These are phyloP conservation scores for Mormyrus lacerda DNA, from an alignment of 2,113 vertebrate species.

Conservation along the genomic window DNA sequence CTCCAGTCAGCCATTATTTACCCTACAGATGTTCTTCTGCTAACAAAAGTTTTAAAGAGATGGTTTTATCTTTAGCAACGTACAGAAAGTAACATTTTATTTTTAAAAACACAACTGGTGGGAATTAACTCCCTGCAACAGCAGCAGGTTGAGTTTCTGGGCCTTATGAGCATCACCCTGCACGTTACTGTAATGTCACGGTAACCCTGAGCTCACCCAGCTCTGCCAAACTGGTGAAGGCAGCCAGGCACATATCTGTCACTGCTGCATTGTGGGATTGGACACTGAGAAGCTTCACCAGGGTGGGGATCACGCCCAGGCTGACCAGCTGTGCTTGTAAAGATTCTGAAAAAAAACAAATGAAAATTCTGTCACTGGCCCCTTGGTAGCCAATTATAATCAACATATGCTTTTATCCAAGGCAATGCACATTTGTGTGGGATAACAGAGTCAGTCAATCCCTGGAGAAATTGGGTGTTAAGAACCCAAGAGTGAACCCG, in stretches of 20 bases:
- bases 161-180: neutral
- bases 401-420: neutral
- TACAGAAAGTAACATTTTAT: neutral
- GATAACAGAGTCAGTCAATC: neutral
- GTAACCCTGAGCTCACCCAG: constrained; percentile 65
- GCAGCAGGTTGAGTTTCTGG: neutral
- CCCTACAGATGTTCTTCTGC: neutral
- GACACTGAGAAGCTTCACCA: constrained; percentile 87
- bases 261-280: constrained; percentile 86
- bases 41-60: neutral
- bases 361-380: neutral
- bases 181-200: neutral
- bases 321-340: constrained; percentile 93
- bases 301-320: constrained; percentile 92
- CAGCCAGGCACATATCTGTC: constrained; percentile 97
- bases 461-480: too few species aligned
- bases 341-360: constrained; percentile 66
- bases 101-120: neutral
- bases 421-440: neutral
- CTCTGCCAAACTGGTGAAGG: constrained; percentile 96
- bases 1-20: neutral
- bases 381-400: neutral
- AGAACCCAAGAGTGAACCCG: neutral
- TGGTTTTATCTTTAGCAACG: neutral
- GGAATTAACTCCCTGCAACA: neutral